These are phyloP conservation scores for Cyclura pinguis DNA, from an alignment of 2,797 vertebrate genomes.

Conservation along the genomic window DNA sequence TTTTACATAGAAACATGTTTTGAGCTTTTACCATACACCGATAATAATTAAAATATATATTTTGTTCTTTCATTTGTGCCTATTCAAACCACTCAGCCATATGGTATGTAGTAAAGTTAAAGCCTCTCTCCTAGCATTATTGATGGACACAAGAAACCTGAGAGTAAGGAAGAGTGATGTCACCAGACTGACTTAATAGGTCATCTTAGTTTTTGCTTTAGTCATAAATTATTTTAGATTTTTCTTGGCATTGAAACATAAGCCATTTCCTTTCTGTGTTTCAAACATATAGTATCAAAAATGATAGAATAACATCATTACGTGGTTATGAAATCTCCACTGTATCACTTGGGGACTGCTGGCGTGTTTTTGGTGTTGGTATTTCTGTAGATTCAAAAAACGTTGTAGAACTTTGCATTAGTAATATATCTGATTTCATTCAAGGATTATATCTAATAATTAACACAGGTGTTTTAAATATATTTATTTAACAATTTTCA, in stretches of 20 bases:
- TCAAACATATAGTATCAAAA: neutral
- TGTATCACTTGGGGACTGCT: neutral
- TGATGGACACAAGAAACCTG: neutral
- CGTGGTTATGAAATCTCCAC: neutral
- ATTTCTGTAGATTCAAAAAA: constrained; percentile 24
- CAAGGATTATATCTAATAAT: constrained; percentile 10
- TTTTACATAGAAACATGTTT: neutral
- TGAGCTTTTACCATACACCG: neutral
- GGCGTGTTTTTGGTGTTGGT: neutral
- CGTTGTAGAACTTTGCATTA: constrained; percentile 11
- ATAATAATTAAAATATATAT: neutral
- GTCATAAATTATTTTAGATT: neutral
- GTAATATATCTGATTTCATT: constrained; percentile 20
- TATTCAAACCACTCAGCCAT: neutral
- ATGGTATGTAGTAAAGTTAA: neutral
- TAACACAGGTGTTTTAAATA: no score
- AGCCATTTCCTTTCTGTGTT: constrained; percentile 9
- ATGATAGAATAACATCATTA: constrained; percentile 7
- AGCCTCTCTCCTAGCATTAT: neutral
- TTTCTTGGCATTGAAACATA: neutral
- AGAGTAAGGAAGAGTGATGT: neutral
- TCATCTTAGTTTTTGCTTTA: neutral
- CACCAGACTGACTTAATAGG: neutral
- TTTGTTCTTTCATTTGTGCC: neutral
- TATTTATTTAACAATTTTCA: no score